phyloP scores from a whole-genome alignment of 2,113 vertebrate species.

The Rhipidura dahli region DNA sequence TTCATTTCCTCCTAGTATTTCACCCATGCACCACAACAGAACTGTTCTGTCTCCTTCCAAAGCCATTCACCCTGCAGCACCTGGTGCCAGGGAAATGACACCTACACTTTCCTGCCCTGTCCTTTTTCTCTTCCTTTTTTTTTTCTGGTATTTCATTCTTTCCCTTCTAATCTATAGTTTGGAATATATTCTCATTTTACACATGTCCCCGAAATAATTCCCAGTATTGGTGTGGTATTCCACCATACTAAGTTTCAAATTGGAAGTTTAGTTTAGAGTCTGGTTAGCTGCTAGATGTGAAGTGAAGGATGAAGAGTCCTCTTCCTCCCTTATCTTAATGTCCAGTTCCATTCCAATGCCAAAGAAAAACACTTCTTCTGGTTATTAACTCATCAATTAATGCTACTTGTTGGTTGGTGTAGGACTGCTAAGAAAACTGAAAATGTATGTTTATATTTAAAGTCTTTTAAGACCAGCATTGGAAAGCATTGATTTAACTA shows the following conservation, averaged over 20 bases:
- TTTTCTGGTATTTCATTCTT: neutral
- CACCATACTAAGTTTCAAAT: neutral
- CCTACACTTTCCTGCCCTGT: neutral
- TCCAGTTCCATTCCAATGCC: neutral
- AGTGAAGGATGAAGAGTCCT: neutral
- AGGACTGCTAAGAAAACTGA: neutral
- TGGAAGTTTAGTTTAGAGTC: neutral
- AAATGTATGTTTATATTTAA: neutral
- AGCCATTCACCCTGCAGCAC: neutral
- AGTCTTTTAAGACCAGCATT: neutral
- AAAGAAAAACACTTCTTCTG: neutral
- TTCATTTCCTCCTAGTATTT: neutral
- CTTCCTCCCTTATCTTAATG: neutral
- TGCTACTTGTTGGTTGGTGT: neutral
- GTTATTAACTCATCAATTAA: neutral
- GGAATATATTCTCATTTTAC: neutral
- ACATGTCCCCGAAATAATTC: neutral
- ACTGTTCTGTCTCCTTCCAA: neutral
- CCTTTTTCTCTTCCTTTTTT: neutral
- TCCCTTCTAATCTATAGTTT: neutral
- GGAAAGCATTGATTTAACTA: neutral
- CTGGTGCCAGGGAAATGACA: neutral
- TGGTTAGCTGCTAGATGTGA: neutral
- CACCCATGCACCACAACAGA: neutral
- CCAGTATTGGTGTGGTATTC: neutral